Evolutionary conservation across 2,113 vertebrate species (phyloP).

Genomic region (Ardeotis arabs): DNA sequence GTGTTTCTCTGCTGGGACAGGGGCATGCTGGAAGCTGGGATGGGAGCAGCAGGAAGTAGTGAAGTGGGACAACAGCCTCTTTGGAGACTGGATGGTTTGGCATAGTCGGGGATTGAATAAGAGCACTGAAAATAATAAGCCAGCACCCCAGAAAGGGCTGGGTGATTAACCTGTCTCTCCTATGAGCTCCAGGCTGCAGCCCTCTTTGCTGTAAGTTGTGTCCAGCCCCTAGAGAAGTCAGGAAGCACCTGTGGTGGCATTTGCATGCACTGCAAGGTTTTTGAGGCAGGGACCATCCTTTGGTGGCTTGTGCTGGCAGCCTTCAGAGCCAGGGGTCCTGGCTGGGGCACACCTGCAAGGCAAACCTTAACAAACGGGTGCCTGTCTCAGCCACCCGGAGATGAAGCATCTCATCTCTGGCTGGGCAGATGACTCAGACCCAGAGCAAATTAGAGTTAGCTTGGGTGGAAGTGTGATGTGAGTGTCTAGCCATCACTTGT

Average conservation of each 20-base stretch:
- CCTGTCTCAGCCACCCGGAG: not conserved
- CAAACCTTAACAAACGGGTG: constrained; percentile 9
- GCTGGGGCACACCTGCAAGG: constrained; percentile 36
- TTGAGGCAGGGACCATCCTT: not conserved
- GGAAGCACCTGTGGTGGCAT: constrained; percentile 47
- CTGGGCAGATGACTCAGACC: constrained; percentile 50
- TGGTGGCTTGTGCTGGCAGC: not conserved
- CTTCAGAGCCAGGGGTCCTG: not conserved
- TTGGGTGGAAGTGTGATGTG: constrained; percentile 43
- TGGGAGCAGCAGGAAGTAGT: not conserved
- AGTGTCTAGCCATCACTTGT: constrained; percentile 41
- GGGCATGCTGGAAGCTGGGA: not conserved
- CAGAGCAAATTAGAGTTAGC: constrained; percentile 29
- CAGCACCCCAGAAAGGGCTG: not conserved
- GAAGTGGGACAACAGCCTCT: not conserved
- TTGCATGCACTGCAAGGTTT: constrained; percentile 18
- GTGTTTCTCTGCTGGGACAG: not conserved
- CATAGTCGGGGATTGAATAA: not conserved
- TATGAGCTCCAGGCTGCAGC: not conserved
- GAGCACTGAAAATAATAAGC: not conserved
- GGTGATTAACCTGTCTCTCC: not conserved
- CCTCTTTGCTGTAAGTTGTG: not conserved
- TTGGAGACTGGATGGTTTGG: not conserved
- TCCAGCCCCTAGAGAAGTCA: constrained; percentile 20
- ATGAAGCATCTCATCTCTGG: not conserved